phyloP scores from a whole-genome alignment of 1,140 invertebrate genomes.

The Brachionus rubens region DNA sequence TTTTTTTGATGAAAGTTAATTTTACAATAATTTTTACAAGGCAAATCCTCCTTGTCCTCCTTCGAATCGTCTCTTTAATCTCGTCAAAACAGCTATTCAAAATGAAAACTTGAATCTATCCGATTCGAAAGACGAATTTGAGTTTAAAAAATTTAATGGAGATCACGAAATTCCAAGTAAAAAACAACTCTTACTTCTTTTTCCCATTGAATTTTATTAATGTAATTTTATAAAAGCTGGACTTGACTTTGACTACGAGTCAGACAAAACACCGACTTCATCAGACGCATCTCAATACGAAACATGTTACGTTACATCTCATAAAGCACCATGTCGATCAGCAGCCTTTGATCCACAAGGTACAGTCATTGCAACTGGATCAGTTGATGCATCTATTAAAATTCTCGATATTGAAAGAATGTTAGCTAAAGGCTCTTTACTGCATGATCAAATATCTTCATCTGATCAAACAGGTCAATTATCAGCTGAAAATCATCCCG shows the following conservation, averaged over 20 bases:
- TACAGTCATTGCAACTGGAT: slow-evolving; percentile 86
- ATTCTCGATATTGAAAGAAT: slow-evolving; percentile 93
- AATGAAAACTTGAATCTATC: slow-evolving; percentile 64
- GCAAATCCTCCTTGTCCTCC: slow-evolving; percentile 88
- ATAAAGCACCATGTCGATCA: slow-evolving; percentile 90
- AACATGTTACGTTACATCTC: slow-evolving; percentile 96
- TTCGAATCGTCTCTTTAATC: slow-evolving; percentile 80
- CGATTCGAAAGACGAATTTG: slow-evolving; percentile 48
- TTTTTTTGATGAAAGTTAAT: not conserved
- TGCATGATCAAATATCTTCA: slow-evolving; percentile 52
- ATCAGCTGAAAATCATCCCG: slow-evolving; percentile 88
- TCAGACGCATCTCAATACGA: slow-evolving; percentile 92
- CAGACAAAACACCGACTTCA: slow-evolving; percentile 80
- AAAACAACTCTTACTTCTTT: not conserved
- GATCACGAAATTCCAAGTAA: not conserved
- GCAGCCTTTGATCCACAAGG: slow-evolving; percentile 89
- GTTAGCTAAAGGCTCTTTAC: slow-evolving; percentile 73
- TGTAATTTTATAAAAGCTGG: slow-evolving; percentile 63
- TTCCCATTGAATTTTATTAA: not conserved
- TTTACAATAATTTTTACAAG: slow-evolving; percentile 59
- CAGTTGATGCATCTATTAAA: slow-evolving; percentile 96
- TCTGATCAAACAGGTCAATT: slow-evolving; percentile 70
- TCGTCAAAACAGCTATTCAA: slow-evolving; percentile 79
- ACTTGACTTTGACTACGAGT: slow-evolving; percentile 85
- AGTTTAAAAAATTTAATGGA: slow-evolving; percentile 37